Evolutionary conservation across 2,113 vertebrate genomes (phyloP).

Genomic region (Picathartes gymnocephalus): DNA sequence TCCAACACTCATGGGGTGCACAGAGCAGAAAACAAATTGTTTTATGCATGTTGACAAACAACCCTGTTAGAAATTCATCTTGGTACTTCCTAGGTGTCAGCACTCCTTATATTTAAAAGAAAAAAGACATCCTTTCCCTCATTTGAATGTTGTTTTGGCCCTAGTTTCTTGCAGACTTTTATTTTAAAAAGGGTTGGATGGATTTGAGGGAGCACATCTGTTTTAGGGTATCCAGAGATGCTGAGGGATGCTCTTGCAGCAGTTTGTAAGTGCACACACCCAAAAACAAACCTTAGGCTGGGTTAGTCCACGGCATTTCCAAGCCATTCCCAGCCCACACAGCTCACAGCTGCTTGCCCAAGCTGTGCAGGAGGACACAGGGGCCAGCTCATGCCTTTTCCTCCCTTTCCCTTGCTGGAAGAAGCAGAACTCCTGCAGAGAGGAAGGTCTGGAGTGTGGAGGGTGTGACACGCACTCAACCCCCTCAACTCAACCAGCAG

Average conservation of each 20-base stretch:
- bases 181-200: not conserved
- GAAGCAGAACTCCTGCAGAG: not conserved
- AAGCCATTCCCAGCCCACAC: not conserved
- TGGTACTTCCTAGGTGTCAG: not conserved
- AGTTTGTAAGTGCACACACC: not conserved
- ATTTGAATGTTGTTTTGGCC: not conserved
- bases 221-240: accelerated
- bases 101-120: not conserved
- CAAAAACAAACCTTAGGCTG: not conserved
- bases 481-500: not conserved
- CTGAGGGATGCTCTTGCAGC: not conserved
- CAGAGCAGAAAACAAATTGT: not conserved
- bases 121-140: not conserved
- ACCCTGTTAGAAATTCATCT: not conserved
- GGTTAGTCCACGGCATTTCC: not conserved
- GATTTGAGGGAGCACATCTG: not conserved
- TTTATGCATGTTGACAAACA: not conserved
- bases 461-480: not conserved
- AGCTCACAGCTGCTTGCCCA: not conserved
- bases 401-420: not conserved
- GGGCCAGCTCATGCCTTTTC: not conserved
- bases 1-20: not conserved
- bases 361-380: not conserved
- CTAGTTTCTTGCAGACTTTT: not conserved
- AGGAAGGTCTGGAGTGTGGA: not conserved